phyloP scores from a whole-genome alignment of 23 tunicate genomes.

The Trididemnum clinides region DNA sequence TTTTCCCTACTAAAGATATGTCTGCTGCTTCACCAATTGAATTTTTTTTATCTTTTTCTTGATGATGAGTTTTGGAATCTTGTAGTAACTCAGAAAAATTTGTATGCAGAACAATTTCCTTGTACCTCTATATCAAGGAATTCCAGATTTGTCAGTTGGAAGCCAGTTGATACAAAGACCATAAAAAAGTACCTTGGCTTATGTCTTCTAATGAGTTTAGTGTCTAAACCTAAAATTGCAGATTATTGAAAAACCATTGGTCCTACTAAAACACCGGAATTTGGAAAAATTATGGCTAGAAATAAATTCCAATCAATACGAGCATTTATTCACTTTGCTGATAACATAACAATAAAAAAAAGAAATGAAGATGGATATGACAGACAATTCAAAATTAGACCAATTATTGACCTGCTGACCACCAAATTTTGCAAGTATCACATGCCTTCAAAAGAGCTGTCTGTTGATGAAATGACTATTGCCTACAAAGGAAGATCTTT shows the following conservation, averaged over 20 bases:
- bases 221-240: slow-evolving; percentile 25
- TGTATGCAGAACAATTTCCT: slow-evolving; percentile 34
- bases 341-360: slow-evolving; percentile 11
- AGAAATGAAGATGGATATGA: slow-evolving; percentile 24
- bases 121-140: slow-evolving; percentile 1
- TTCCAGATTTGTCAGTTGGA: slow-evolving; percentile 35
- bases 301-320: slow-evolving; percentile 8
- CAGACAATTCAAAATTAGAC: slow-evolving; percentile 40
- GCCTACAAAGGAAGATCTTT: slow-evolving; percentile 27
- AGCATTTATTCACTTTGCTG: slow-evolving; percentile 39
- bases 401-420: slow-evolving; percentile 24
- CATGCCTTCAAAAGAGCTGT: slow-evolving; percentile 16
- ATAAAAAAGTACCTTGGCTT: slow-evolving; percentile 28
- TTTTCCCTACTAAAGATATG: slow-evolving; percentile 30
- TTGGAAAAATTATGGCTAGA: slow-evolving; percentile 35
- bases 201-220: slow-evolving; percentile 25
- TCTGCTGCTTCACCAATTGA: slow-evolving; percentile 7
- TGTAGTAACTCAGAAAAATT: slow-evolving; percentile 11
- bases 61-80: slow-evolving; percentile 24
- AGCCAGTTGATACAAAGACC: slow-evolving; percentile 4
- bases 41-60: slow-evolving; percentile 20
- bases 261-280: slow-evolving; percentile 23
- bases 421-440: slow-evolving; percentile 19
- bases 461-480: slow-evolving; percentile 35
- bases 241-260: slow-evolving; percentile 8